A percentile compares a stretch with the other conserved stretches of the same genome.
Evolutionary conservation across 2,797 vertebrate species (phyloP).

Genomic region (Rhynchotus rufescens): DNA sequence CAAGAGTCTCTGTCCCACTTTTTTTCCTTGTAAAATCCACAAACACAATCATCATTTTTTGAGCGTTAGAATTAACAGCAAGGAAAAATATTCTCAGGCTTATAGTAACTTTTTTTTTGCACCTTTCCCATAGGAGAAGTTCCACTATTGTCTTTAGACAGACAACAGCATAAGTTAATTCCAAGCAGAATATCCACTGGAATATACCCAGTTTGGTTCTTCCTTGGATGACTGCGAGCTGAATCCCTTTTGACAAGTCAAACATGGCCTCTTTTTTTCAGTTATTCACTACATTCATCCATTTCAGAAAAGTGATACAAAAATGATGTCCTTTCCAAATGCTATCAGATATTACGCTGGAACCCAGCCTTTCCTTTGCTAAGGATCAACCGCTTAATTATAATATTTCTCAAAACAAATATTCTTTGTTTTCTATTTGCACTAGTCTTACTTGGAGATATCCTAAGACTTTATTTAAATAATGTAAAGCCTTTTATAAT

Average conservation of each 20-base stretch:
- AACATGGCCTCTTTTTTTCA: background rate
- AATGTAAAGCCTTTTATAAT: background rate
- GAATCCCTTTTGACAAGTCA: constrained; percentile 8
- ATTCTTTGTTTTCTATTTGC: background rate
- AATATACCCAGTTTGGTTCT: background rate
- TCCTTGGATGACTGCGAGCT: constrained; percentile 1
- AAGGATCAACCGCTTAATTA: background rate
- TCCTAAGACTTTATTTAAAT: background rate
- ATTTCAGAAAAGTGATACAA: background rate
- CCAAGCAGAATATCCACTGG: background rate
- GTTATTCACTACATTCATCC: background rate
- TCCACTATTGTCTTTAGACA: background rate
- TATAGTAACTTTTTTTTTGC: background rate
- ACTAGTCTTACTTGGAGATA: background rate
- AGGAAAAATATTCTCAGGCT: background rate
- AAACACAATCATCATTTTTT: background rate
- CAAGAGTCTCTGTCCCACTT: background rate
- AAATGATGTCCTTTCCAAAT: background rate
- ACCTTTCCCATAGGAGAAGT: background rate
- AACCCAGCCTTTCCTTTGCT: background rate
- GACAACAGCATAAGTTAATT: background rate
- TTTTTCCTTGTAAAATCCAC: background rate
- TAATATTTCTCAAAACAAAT: background rate
- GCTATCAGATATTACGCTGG: background rate
- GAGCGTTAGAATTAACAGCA: background rate